Conservation (phyloP, 2,888 invertebrate genomes). For the Bruchidius siliquastri region DNA sequence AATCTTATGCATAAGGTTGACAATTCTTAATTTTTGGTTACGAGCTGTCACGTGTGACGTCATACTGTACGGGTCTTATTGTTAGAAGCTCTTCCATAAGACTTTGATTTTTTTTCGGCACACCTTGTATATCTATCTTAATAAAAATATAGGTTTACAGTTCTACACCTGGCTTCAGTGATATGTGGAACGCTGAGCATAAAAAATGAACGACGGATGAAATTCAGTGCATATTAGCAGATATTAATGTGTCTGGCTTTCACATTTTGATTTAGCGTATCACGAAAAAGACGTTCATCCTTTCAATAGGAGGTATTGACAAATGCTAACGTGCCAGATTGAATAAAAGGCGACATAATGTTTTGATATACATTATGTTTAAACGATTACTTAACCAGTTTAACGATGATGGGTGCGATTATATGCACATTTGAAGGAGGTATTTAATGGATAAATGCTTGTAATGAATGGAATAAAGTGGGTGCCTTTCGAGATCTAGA, state of each 20-base stretch:
- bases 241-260: neutral
- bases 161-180: neutral
- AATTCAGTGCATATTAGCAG: neutral
- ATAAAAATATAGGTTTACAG: neutral
- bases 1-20: too few relatives aligned
- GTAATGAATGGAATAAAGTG: too few relatives aligned
- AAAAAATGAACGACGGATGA: neutral
- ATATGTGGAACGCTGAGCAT: neutral
- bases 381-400: too few relatives aligned
- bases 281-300: too few relatives aligned
- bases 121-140: neutral
- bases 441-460: too few relatives aligned
- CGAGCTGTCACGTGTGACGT: too few relatives aligned
- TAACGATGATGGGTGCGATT: too few relatives aligned
- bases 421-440: too few relatives aligned
- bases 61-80: too few relatives aligned
- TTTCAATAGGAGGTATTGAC: neutral
- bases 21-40: too few relatives aligned
- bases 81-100: too few relatives aligned
- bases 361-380: neutral
- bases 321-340: neutral
- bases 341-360: neutral
- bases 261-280: neutral
- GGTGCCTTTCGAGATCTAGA: too few relatives aligned
- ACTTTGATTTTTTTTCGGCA: neutral